These are phyloP conservation scores for Pangasius djambal DNA, from an alignment of 2,797 vertebrate species.

Conservation along the genomic window DNA sequence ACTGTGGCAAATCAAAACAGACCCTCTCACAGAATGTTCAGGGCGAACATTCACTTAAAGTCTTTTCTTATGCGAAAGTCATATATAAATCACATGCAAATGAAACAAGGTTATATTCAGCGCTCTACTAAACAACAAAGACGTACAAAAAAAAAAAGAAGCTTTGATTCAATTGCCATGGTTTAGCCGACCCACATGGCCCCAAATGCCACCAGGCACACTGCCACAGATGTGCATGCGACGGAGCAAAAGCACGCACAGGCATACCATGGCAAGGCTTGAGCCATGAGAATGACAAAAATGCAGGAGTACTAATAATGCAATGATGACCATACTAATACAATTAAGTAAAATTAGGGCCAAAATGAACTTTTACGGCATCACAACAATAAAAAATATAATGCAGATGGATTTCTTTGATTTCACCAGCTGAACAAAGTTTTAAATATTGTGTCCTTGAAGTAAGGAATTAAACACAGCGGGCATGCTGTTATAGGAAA, in stretches of 20 bases:
- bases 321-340: neutral
- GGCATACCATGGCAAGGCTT: neutral
- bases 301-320: neutral
- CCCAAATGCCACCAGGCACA: conserved; percentile 1
- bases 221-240: conserved; percentile 12
- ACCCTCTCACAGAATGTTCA: neutral
- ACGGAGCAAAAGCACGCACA: conserved; percentile 11
- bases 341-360: neutral
- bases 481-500: neutral
- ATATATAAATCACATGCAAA: neutral
- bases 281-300: neutral
- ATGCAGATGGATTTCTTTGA: neutral
- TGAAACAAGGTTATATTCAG: neutral
- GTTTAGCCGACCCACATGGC: neutral
- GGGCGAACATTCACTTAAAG: neutral
- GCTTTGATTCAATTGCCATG: conserved; percentile 10
- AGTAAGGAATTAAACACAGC: neutral
- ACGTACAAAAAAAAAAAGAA: neutral
- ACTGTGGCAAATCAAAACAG: conserved; percentile 1
- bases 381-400: neutral
- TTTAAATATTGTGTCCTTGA: neutral
- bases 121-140: neutral
- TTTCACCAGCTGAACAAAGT: neutral
- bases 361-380: neutral
- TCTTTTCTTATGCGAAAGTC: neutral